Base-by-base conservation (phyloP, 2,888 invertebrate genomes). In the Agelastica alni region DNA sequence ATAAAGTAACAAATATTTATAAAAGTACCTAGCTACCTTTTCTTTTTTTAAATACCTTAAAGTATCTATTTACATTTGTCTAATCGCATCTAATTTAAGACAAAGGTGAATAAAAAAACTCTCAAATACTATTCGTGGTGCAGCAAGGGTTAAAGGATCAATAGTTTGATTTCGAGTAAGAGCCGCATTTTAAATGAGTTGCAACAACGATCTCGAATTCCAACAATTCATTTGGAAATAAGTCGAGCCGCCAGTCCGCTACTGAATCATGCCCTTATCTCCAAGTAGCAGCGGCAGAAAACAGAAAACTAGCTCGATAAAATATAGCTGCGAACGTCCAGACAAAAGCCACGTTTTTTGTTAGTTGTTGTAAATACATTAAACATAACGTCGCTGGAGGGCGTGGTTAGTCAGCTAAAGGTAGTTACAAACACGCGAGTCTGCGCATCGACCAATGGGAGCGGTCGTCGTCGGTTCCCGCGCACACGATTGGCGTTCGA, bases 311-410 rank as follows among this genome's bases (percentile, higher is more conserved):
- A 55, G 55, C 62, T 65, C 71, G 72, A 72, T 71, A 65, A n/a
- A n/a, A n/a, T 71, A 73, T 70, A 62, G 65, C 67, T 61, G 56
- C 59, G 53, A 58, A 57, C 60, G 66, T 64, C 70, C 70, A 72
- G 74, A 73, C 74, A 71, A 74, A 72, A 71, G 71, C 63, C 51
- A 51, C 34, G 55, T 72, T 73, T 74, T 73, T 73, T 72, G 69
- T n/a, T n/a, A n/a, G n/a, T 68, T 53, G 62, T 58, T 61, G 67
- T 69, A 71, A 70, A 74, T 75, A 69, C 74, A 75, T 75, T 75
- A 75, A 71, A 75, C 74, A 74, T 75, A 66, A 71, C 72, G 67
- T 70, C 66, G 69, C 65, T 60, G 60, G 64, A 51, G 63, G 72
- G 74, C 70, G 72, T 68, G 59, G 70, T 58, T 55, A 55, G 60